Evolutionary conservation across 2,797 vertebrate species (phyloP).

Genomic region (Babyrousa celebensis): DNA sequence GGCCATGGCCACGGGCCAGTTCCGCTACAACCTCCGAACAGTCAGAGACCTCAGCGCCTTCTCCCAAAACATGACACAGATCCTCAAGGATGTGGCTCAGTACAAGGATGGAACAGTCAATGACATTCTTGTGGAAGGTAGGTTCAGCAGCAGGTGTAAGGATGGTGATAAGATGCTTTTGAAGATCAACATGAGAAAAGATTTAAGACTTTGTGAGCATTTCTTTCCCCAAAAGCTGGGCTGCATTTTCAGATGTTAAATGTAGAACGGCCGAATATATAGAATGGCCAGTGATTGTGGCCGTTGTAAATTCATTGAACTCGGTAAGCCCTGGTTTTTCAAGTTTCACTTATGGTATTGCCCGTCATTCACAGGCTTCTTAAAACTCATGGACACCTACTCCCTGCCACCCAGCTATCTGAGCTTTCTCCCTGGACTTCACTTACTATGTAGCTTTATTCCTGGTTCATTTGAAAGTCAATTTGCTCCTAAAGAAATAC

Average conservation of each 20-base stretch:
- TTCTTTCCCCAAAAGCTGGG: background rate
- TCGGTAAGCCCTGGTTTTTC: background rate
- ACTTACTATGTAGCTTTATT: background rate
- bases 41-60: conserved; percentile 77
- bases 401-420: background rate
- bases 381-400: background rate
- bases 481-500: background rate
- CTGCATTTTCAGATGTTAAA: background rate
- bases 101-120: background rate
- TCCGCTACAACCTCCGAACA: conserved; percentile 74
- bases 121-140: conserved; percentile 74
- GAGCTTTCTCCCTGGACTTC: background rate
- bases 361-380: background rate
- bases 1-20: conserved; percentile 84
- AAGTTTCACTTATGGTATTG: background rate
- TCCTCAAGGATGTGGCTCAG: conserved; percentile 62
- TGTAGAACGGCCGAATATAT: too few relatives aligned
- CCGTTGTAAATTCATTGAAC: background rate
- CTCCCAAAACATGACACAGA: conserved; percentile 65
- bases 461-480: background rate
- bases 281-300: too few relatives aligned
- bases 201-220: background rate
- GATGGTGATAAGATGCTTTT: background rate
- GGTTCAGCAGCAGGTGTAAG: fast-evolving
- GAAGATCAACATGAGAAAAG: background rate